Conservation (phyloP, 1,140 invertebrate species). For the Trachymyrmex cornetzi region DNA sequence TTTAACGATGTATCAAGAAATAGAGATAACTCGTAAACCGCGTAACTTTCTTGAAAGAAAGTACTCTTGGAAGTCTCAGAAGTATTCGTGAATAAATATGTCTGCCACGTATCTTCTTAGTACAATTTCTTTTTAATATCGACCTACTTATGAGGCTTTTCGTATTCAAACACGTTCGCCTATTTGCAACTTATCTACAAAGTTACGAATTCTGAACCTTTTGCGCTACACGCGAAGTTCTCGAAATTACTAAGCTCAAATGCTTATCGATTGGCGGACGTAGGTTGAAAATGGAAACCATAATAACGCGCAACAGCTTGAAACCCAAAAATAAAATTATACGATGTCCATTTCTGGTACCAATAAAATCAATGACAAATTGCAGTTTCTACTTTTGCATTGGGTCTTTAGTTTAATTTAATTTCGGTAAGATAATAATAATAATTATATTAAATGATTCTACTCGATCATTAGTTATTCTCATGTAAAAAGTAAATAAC, state of each 20-base stretch:
- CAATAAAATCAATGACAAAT: slow-evolving; percentile 1
- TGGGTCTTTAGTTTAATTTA: background rate
- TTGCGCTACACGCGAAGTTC: slow-evolving; percentile 12
- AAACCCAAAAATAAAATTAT: slow-evolving; percentile 19
- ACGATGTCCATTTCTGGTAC: background rate
- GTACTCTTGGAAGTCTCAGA: too few relatives aligned
- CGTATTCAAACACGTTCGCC: slow-evolving; percentile 8
- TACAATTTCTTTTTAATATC: slow-evolving; percentile 9
- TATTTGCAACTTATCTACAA: slow-evolving; percentile 31
- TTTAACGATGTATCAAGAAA: too few relatives aligned
- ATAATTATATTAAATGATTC: background rate
- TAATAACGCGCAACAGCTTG: background rate
- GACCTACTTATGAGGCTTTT: slow-evolving; percentile 1
- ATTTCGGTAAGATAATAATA: background rate
- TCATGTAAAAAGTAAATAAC: background rate
- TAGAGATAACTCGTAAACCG: too few relatives aligned
- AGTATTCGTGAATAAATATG: background rate
- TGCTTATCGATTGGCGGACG: slow-evolving; percentile 31
- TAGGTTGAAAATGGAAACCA: slow-evolving; percentile 30
- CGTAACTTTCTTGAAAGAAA: too few relatives aligned
- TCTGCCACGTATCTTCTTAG: slow-evolving; percentile 7
- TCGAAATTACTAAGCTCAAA: slow-evolving; percentile 28
- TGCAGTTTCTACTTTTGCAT: background rate
- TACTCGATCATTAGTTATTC: background rate
- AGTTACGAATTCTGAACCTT: slow-evolving; percentile 15